A percentile compares a stretch with the other conserved stretches of the same genome.
phyloP scores from a whole-genome alignment of 2,888 invertebrate genomes.

The Muscina levida region DNA sequence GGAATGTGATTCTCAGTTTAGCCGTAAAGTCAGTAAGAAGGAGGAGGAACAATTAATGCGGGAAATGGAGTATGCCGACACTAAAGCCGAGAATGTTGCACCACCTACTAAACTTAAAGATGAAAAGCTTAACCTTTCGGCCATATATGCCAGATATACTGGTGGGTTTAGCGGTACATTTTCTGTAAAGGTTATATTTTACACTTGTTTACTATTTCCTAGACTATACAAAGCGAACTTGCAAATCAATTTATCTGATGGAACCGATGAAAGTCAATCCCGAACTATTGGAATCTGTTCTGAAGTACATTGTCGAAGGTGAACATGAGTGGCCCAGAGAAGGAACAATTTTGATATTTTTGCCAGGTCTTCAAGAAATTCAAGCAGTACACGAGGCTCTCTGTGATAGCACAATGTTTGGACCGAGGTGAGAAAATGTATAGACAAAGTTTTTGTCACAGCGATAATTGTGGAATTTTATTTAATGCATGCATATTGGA shows the following conservation, averaged over 20 bases:
- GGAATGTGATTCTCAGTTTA: slow-evolving; percentile 82
- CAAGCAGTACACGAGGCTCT: slow-evolving; percentile 86
- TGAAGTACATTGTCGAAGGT: slow-evolving; percentile 86
- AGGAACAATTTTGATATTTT: slow-evolving; percentile 89
- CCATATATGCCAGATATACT: slow-evolving; percentile 85
- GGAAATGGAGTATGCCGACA: slow-evolving; percentile 84
- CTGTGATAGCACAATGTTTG: slow-evolving; percentile 84
- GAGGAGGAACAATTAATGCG: slow-evolving; percentile 83
- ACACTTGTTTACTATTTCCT: slow-evolving; percentile 11
- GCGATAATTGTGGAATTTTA: neutral
- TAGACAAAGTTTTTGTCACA: neutral
- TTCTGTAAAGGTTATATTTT: neutral
- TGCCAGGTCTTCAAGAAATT: slow-evolving; percentile 91
- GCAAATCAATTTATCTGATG: slow-evolving; percentile 88
- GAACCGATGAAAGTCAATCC: slow-evolving; percentile 89
- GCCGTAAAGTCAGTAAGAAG: slow-evolving; percentile 84
- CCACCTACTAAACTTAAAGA: slow-evolving; percentile 85
- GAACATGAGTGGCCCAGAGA: slow-evolving; percentile 81
- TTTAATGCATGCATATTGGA: too few relatives aligned
- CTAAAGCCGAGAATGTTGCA: slow-evolving; percentile 81
- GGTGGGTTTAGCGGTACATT: slow-evolving; percentile 76
- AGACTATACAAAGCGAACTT: slow-evolving; percentile 83
- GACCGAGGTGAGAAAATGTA: slow-evolving; percentile 80
- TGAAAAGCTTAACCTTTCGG: slow-evolving; percentile 85
- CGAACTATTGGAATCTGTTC: slow-evolving; percentile 86